phyloP scores from a whole-genome alignment of 2,888 invertebrate species.

The Morinoia aosen region DNA sequence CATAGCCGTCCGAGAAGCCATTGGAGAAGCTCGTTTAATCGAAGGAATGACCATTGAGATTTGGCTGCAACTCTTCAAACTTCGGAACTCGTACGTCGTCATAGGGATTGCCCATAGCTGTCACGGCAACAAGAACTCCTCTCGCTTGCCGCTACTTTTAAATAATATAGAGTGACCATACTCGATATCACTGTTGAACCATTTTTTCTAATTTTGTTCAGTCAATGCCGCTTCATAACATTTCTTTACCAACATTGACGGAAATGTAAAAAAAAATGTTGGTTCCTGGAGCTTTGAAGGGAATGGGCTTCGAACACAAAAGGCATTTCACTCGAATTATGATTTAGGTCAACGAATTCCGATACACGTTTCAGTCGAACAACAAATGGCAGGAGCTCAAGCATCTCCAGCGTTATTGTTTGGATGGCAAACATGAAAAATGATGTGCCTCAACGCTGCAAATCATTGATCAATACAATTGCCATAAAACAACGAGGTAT shows the following conservation, averaged over 20 bases:
- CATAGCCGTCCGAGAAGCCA: slow-evolving; percentile 45
- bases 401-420: background rate
- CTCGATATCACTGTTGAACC: background rate
- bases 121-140: slow-evolving; percentile 1
- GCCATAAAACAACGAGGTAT: background rate
- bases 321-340: background rate
- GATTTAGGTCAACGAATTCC: background rate
- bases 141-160: background rate
- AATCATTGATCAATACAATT: background rate
- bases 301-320: background rate
- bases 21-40: slow-evolving; percentile 16
- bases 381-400: background rate
- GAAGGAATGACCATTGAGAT: slow-evolving; percentile 1
- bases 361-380: background rate
- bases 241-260: background rate
- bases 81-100: background rate
- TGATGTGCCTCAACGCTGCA: background rate
- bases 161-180: background rate
- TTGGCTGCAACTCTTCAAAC: slow-evolving; percentile 6
- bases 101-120: background rate
- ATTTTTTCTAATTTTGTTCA: background rate
- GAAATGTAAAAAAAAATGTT: background rate
- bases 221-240: background rate
- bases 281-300: background rate
- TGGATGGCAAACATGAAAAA: background rate